Evolutionary conservation across 2,888 invertebrate species (phyloP), one percentile per base, ranked within the genome.

Genomic region (Drosophila infuscata): DNA sequence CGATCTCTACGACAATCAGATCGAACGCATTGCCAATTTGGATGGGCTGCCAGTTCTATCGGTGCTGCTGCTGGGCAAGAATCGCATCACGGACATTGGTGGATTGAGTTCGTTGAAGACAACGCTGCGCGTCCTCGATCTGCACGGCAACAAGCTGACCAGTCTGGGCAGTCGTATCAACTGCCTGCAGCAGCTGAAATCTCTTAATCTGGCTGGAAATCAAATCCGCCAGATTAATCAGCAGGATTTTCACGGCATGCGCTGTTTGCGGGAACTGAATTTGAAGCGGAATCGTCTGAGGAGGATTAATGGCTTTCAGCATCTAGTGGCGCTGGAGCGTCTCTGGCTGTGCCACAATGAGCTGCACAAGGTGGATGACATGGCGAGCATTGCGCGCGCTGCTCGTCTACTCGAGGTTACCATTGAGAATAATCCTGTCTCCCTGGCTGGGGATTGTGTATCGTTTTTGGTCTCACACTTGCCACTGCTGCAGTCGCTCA

Each of bases 1-100:
- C 69, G 98, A 99, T 93, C 94, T 99, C 67, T 99, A 98, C 92
- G 98, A 98, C 93, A 99, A 99, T 94, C 98, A 98, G 93, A 95
- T 99, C 74, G 98, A 98, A 81, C 96, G 96, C 91, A 96, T 98
- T 73, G 95, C 95, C 66, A 96, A 96, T 65, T 94, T 99, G 70
- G 96, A 96, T 83, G 95, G 95, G 61, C 94, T 98, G 57, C 95
- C 95, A 75, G 96, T 96, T 88, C 94, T 98, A 59, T 94, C 98
- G 79, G 98, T 98, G 17, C 94, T 99, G 65, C 94, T 98, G 75
- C 94, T 99, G 92, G 98, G 98, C 1, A 98, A 98, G 94, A 99
- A 99, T 93, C 96, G 97, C 32, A 93, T 93, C 36, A 91, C 82
- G 35, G 93, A 93, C 57, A 92, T 93, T 6, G 78, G 87, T 0